Base-by-base conservation (phyloP, 2,113 vertebrate genomes). In the Andinoacara biseriatus region DNA sequence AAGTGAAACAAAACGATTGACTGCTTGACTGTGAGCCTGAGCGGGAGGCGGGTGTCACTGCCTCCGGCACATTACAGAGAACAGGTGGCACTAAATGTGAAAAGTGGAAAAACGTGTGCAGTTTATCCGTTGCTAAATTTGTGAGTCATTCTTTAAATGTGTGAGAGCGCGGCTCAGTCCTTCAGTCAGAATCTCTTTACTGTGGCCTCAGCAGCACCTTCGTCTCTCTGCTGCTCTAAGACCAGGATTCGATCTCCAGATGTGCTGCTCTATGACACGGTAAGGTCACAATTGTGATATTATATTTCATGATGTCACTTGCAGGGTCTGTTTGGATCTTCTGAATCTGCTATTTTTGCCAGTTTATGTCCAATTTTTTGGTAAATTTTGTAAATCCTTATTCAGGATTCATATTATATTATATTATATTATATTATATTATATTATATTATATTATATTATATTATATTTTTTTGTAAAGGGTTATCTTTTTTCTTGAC, bases 281-380 rank as follows among this genome's bases (percentile, higher is more conserved):
- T 67, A 67, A 67, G 63, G 18, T 9, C 20, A 4, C 0, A 20
- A 10, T 8, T 56, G 20, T 14, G 3, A 67, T 29, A 49, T 29
- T 67, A 49, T 18, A 22, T 46, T 40, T 67, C 13, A 11, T 43
- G 40, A 3, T 40, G 13, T 26, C 24, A 10, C 62, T 26, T 46
- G 22, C 22, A 67, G n/a, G n/a, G 33, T 46, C 2, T 46, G 43
- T 46, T 67, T 67, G 62, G 0, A 67, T 22, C 14, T 46, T 69
- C 24, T 69, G 24, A 18, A 43, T 15, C 0, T 26, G 46, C 1
- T 18, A 9, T 24, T 46, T 0, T 14, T 65, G 43, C 43, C 17
- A 0, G 14, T 24, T 14, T 18, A 40, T 67, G 14, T 40, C 63
- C 10, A 26, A 49, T 10, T 46, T 0, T 2, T 67, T 67, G 26